Percentiles rank a stretch among this genome's conserved stretches.
These are phyloP conservation scores for Coilia nasus DNA, from an alignment of 2,797 vertebrate species.

Conservation along the genomic window DNA sequence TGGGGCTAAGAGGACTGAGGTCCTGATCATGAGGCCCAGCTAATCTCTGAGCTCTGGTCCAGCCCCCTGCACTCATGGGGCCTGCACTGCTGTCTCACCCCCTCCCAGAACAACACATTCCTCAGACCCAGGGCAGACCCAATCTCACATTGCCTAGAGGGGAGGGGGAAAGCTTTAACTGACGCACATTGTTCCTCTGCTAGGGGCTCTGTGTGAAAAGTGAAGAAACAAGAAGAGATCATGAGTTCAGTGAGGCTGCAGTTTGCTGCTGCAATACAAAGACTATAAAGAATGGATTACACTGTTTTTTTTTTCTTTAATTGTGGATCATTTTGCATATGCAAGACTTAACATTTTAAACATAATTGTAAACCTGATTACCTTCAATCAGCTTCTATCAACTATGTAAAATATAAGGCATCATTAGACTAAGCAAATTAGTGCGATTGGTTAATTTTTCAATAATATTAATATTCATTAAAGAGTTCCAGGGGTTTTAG, in stretches of 20 bases:
- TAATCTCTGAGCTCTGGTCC: constrained; percentile 40
- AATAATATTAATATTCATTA: too few relatives aligned
- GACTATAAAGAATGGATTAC: not conserved
- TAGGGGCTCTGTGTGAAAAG: not conserved
- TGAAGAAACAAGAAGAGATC: constrained; percentile 17
- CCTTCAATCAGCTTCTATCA: not conserved
- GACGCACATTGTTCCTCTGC: constrained; percentile 23
- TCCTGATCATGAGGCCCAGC: constrained; percentile 48
- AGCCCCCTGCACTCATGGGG: constrained; percentile 39
- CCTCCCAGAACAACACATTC: constrained; percentile 16
- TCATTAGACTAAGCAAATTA: too few relatives aligned
- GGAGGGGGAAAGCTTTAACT: constrained; percentile 23
- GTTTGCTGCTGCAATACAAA: not conserved
- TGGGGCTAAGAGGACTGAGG: constrained; percentile 31
- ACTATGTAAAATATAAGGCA: too few relatives aligned
- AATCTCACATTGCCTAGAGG: constrained; percentile 14
- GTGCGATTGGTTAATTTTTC: too few relatives aligned
- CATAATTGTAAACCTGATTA: not conserved
- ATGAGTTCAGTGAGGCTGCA: not conserved
- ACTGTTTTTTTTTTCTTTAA: not conserved
- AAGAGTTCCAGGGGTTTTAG: too few relatives aligned
- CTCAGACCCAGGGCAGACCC: not conserved
- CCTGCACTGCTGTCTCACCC: not conserved
- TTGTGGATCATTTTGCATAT: not conserved
- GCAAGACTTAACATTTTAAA: not conserved